These are phyloP conservation scores for Yponomeuta plumbellus DNA, from an alignment of 2,888 invertebrate species.

Conservation along the genomic window DNA sequence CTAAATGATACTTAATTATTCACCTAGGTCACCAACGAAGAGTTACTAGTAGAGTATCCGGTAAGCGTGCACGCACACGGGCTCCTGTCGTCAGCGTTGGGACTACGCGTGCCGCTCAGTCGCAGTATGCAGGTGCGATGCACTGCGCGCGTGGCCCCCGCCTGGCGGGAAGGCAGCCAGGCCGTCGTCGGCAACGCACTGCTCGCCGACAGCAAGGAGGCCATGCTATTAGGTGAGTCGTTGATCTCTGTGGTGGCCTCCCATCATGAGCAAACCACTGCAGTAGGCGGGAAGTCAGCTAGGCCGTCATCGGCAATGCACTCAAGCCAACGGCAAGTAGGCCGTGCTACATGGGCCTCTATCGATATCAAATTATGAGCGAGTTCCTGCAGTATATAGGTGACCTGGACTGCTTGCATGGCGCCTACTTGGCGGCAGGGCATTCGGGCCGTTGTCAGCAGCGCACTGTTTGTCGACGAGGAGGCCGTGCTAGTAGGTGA, in stretches of 20 bases:
- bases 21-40: slow-evolving; percentile 56
- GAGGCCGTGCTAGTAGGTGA: slow-evolving; percentile 23
- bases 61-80: slow-evolving; percentile 63
- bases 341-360: slow-evolving; percentile 19
- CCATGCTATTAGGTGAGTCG: slow-evolving; percentile 61
- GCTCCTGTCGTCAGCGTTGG: slow-evolving; percentile 57
- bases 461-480: slow-evolving; percentile 16
- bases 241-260: no score
- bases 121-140: slow-evolving; percentile 65
- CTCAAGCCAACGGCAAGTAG: slow-evolving; percentile 20
- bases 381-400: not conserved
- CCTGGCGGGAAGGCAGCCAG: slow-evolving; percentile 68
- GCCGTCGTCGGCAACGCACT: slow-evolving; percentile 66
- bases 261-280: no score
- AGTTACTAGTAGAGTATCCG: slow-evolving; percentile 51
- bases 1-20: no score
- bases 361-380: no score
- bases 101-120: slow-evolving; percentile 59
- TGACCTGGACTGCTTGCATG: slow-evolving; percentile 19
- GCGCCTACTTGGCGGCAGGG: slow-evolving; percentile 21
- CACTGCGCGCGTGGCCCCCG: slow-evolving; percentile 62
- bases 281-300: slow-evolving; percentile 21
- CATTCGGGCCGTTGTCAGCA: slow-evolving; percentile 20
- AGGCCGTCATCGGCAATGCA: slow-evolving; percentile 20
- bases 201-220: slow-evolving; percentile 67